Evolutionary conservation across 2,797 vertebrate species (phyloP).

Genomic region (Gobio occitaniae): DNA sequence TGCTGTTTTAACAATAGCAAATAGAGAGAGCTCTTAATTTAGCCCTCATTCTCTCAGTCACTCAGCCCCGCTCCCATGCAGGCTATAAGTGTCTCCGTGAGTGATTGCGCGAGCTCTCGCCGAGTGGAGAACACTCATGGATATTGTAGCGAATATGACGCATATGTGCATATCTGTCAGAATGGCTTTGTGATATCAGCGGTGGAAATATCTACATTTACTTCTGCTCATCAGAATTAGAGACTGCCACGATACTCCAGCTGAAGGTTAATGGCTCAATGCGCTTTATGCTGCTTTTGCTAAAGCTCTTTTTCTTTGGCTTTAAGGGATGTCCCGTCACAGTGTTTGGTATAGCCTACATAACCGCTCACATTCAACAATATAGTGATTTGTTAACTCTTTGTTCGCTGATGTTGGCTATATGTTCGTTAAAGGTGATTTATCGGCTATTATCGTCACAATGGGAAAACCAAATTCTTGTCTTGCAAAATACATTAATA

Average conservation of each 20-base stretch:
- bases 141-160: conserved; percentile 53
- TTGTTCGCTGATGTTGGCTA: neutral
- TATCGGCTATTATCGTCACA: neutral
- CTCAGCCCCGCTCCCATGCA: conserved; percentile 53
- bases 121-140: conserved; percentile 54
- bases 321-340: neutral
- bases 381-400: conserved; percentile 8
- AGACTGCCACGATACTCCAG: conserved; percentile 5
- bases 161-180: conserved; percentile 53
- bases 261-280: conserved; percentile 27
- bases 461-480: neutral
- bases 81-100: conserved; percentile 60
- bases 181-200: conserved; percentile 49
- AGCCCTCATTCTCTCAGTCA: conserved; percentile 60
- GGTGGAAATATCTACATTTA: conserved; percentile 47
- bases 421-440: neutral
- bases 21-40: conserved; percentile 71
- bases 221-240: conserved; percentile 36
- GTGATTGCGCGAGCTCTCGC: conserved; percentile 67
- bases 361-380: neutral
- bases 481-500: neutral
- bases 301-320: conserved; percentile 4
- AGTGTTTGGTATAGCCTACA: neutral
- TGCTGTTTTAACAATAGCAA: conserved; percentile 60
- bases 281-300: conserved; percentile 2